phyloP scores from a whole-genome alignment of 2,888 invertebrate species.

The Phortica magna region DNA sequence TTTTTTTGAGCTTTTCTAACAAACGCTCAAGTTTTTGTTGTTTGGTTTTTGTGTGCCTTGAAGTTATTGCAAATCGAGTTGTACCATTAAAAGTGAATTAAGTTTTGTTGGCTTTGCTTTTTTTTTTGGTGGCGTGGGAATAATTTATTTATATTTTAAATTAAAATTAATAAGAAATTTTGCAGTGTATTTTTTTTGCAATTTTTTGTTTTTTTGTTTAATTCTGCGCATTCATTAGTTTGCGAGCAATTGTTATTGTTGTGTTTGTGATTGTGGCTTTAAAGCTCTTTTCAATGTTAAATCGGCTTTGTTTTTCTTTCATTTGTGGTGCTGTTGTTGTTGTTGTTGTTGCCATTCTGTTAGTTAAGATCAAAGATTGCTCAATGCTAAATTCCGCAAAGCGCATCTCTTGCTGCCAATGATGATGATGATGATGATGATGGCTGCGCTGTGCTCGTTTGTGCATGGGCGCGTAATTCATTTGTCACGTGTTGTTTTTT shows the following conservation, averaged over 20 bases:
- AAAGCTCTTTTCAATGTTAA: constrained; percentile 28
- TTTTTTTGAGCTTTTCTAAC: background rate
- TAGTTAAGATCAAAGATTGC: too few relatives aligned
- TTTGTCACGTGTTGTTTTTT: constrained; percentile 39
- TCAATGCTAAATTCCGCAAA: constrained; percentile 21
- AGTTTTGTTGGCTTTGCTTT: background rate
- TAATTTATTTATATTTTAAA: constrained; percentile 20
- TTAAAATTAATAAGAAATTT: background rate
- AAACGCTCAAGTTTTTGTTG: background rate
- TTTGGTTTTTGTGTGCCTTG: background rate
- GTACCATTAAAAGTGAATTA: constrained; percentile 52
- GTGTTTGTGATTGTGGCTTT: background rate
- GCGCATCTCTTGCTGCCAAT: constrained; percentile 10
- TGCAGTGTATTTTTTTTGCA: background rate
- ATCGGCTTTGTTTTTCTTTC: too few relatives aligned
- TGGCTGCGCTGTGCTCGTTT: background rate
- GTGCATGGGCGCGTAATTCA: constrained; percentile 25
- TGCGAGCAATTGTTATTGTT: background rate
- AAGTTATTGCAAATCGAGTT: background rate
- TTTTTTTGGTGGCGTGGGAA: constrained; percentile 48
- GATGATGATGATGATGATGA: constrained; percentile 1
- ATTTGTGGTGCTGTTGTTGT: too few relatives aligned
- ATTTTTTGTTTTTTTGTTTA: constrained; percentile 29
- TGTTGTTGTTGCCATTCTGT: too few relatives aligned
- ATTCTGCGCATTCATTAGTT: constrained; percentile 21